Base-by-base conservation (phyloP, 2,888 invertebrate species). In the Pammene aurita region DNA sequence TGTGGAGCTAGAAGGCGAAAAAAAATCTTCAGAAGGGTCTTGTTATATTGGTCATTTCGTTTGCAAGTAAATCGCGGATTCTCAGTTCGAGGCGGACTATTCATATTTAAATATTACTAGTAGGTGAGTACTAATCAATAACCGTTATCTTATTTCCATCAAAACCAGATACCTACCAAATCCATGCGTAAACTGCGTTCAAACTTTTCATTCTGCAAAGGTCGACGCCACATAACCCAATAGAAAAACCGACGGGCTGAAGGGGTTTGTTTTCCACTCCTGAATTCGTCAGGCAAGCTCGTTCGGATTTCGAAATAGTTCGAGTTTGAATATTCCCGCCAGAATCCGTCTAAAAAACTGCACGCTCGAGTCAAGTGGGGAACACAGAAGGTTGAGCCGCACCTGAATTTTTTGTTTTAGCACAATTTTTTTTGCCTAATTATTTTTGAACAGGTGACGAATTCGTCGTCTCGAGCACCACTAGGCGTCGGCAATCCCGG, bases 381-480 rank as follows among this genome's bases (percentile, higher is more conserved):
- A 85, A 84, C 87, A 88, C 87, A 87, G 86, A 83, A 81, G 77
- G 83, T 82, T 84, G 86, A 86, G 84, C 82, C 79, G 85, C 89
- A 87, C 88, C 88, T 84, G 85, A 74, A 85, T 88, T 92, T 26
- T 91, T 92, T 92, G 90, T 92, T 91, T 88, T 89, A 82, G 81
- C 84, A 81, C 85, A 78, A 86, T 87, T 88, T 92, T 92, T 92
- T 93, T 93, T 93, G 92, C 90, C 93, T 93, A 93, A 93, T 93
- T 93, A 93, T 93, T 93, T 48, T 92, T 89, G 86, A 91, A 91
- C 92, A 92, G 92, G 92, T 92, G 92, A 92, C 92, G 92, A 90
- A 90, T 88, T 88, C 83, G 83, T 78, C 84, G 90, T 90, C 90
- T 91, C 87, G 82, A 92, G 92, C 79, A 86, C 88, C 88, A 84